A percentile compares a stretch with the other conserved stretches of the same genome.
Conservation (phyloP, 35 echinoderm and acorn worm species). For the Apostichopus japonicus region DNA sequence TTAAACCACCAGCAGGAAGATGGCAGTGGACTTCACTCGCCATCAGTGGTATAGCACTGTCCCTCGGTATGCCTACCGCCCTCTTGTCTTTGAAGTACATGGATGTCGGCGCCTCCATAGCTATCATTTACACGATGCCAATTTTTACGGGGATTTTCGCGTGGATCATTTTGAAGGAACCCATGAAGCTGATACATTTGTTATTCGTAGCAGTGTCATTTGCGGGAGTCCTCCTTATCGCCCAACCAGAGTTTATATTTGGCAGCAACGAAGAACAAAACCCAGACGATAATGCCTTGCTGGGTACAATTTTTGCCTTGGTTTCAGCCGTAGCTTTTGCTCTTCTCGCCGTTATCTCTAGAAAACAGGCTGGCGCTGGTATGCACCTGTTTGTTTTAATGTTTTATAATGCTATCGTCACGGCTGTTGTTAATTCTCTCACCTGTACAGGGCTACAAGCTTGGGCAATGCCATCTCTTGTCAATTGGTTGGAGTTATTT, state of each 20-base stretch:
- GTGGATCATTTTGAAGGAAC: slow-evolving; percentile 43
- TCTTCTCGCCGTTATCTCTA: background rate
- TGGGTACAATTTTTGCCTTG: slow-evolving; percentile 11
- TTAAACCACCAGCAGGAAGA: background rate
- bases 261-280: background rate
- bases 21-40: background rate
- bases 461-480: slow-evolving; percentile 3
- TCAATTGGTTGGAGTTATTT: background rate
- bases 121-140: slow-evolving; percentile 48
- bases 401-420: slow-evolving; percentile 14
- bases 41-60: background rate
- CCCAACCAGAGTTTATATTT: slow-evolving; percentile 42
- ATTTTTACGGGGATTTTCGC: slow-evolving; percentile 51
- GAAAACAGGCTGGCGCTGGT: slow-evolving; percentile 30
- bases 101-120: slow-evolving; percentile 3
- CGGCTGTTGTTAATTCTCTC: background rate
- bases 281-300: slow-evolving; percentile 15
- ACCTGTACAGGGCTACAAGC: background rate
- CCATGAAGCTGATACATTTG: slow-evolving; percentile 23
- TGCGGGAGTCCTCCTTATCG: slow-evolving; percentile 21
- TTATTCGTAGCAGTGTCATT: slow-evolving; percentile 31
- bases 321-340: slow-evolving; percentile 27
- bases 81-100: slow-evolving; percentile 30
- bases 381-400: slow-evolving; percentile 34
- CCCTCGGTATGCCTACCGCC: background rate